Evolutionary conservation across 30 jellyfish, hydroid and myxozoan genomes (phyloP).

Genomic region (Aurelia sp.): DNA sequence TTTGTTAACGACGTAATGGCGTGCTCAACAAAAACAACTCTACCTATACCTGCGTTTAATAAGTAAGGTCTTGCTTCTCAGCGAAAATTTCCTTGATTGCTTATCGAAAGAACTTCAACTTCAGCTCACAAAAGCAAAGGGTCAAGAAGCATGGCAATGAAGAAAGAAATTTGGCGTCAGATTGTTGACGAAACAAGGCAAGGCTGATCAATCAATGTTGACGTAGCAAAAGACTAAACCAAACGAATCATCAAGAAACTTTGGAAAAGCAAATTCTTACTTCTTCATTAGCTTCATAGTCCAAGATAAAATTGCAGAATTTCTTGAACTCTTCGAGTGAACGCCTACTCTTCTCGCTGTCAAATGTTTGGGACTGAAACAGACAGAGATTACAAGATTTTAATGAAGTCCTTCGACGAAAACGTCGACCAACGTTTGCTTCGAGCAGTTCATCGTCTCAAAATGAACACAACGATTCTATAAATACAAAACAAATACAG

Average conservation of each 20-base stretch:
- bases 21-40: slow-evolving; percentile 9
- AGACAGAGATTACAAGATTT: neutral
- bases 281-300: slow-evolving; percentile 78
- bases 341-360: slow-evolving; percentile 53
- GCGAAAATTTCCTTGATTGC: too few species aligned
- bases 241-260: neutral
- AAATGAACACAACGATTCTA: neutral
- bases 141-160: too few species aligned
- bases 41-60: neutral
- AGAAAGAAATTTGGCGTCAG: too few species aligned
- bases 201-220: slow-evolving; percentile 16
- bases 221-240: slow-evolving; percentile 26
- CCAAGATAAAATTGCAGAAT: slow-evolving; percentile 80
- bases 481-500: neutral
- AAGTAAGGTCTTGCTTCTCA: too few species aligned
- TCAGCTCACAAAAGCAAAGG: too few species aligned
- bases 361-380: slow-evolving; percentile 37
- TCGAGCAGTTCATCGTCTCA: neutral
- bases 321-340: slow-evolving; percentile 78
- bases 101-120: too few species aligned
- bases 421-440: slow-evolving; percentile 2
- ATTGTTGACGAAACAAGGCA: neutral
- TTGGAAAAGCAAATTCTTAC: slow-evolving; percentile 17
- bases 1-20: slow-evolving; percentile 55
- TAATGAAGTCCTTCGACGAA: neutral